Conservation (phyloP, 2,113 vertebrate genomes). For the Caranx ignobilis region DNA sequence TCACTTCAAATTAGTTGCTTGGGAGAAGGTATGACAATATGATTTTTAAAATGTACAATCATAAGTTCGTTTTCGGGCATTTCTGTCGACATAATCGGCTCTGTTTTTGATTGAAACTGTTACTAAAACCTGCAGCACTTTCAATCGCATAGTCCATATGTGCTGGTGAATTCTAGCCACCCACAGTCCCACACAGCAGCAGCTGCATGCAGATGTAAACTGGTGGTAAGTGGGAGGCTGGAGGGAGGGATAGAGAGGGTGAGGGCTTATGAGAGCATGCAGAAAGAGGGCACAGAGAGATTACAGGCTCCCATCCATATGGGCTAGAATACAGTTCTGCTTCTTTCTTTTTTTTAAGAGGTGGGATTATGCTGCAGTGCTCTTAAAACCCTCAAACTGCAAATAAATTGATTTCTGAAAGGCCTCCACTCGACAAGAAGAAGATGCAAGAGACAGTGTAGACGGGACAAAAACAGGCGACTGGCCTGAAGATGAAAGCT, state of each 20-base stretch:
- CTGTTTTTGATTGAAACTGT: conserved; percentile 24
- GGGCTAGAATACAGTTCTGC: conserved; percentile 66
- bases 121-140: neutral
- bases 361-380: conserved; percentile 68
- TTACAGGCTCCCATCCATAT: conserved; percentile 80
- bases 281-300: conserved; percentile 82
- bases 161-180: conserved; percentile 26
- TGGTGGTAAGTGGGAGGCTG: conserved; percentile 44
- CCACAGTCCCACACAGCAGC: conserved; percentile 55
- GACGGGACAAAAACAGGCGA: conserved; percentile 10
- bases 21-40: neutral
- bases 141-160: conserved; percentile 29
- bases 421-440: conserved; percentile 25
- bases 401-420: conserved; percentile 71
- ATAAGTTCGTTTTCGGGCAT: neutral
- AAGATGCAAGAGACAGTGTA: conserved; percentile 33
- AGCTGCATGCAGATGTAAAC: conserved; percentile 72
- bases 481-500: conserved; percentile 10
- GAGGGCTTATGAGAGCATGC: conserved; percentile 65
- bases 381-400: conserved; percentile 43
- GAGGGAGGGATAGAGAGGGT: conserved; percentile 23
- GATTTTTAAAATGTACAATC: conserved; percentile 3
- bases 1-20: conserved; percentile 8
- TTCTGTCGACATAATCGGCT: conserved; percentile 2
- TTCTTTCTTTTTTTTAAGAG: conserved; percentile 62